phyloP scores from a whole-genome alignment of 2,113 vertebrate genomes.

The human region GRCh38 chr3:84673001-84673500 shows the following conservation, averaged over 20 bases:
- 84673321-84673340: background rate
- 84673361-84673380: background rate
- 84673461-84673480: background rate
- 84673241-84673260: background rate
- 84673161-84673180: slow-evolving; percentile 34
- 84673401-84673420: background rate
- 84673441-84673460: background rate
- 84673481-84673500: background rate
- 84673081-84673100: background rate
- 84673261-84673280: background rate
- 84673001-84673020: background rate
- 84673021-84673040: background rate
- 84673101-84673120: background rate
- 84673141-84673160: background rate
- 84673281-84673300: background rate
- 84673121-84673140: background rate
- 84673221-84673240: background rate
- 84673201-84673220: background rate
- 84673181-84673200: background rate
- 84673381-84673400: background rate
- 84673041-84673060: slow-evolving; percentile 2
- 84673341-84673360: background rate
- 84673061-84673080: background rate
- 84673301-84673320: background rate
- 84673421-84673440: background rate